A percentile compares a stretch with the other conserved stretches of the same genome.
Evolutionary conservation across 1,140 invertebrate species (phyloP).

Genomic region (Parasteatoda tepidariorum): DNA sequence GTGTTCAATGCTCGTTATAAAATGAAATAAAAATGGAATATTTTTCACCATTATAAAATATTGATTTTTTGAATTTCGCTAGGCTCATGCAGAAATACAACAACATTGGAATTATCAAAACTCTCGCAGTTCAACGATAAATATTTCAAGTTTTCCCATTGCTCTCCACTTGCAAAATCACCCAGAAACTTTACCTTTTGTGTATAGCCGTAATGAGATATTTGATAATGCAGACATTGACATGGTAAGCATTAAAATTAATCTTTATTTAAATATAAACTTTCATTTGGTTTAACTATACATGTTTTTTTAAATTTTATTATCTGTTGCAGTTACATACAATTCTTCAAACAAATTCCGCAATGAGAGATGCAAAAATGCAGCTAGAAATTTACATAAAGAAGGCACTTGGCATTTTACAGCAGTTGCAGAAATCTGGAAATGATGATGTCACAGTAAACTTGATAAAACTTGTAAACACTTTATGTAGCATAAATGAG

Average conservation of each 20-base stretch:
- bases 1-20: too few relatives aligned
- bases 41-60: too few relatives aligned
- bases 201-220: neutral
- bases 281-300: too few relatives aligned
- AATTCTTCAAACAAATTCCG: neutral
- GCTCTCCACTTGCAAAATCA: conserved; percentile 26
- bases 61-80: too few relatives aligned
- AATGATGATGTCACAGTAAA: too few relatives aligned
- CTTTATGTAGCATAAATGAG: too few relatives aligned
- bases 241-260: conserved; percentile 16
- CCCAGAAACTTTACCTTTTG: conserved; percentile 40
- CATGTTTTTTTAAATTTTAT: too few relatives aligned
- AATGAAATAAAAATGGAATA: too few relatives aligned
- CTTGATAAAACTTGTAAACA: too few relatives aligned
- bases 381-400: conserved; percentile 15
- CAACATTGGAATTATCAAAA: conserved; percentile 27
- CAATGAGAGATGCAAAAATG: conserved; percentile 2
- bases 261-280: too few relatives aligned
- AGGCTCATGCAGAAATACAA: conserved; percentile 46
- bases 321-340: conserved; percentile 40
- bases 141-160: conserved; percentile 22
- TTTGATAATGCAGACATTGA: conserved; percentile 4
- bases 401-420: conserved; percentile 10
- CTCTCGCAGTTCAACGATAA: conserved; percentile 7
- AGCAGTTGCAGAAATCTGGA: neutral